Base-by-base conservation (phyloP, 1,140 invertebrate species). In the Saccostrea glomerata region DNA sequence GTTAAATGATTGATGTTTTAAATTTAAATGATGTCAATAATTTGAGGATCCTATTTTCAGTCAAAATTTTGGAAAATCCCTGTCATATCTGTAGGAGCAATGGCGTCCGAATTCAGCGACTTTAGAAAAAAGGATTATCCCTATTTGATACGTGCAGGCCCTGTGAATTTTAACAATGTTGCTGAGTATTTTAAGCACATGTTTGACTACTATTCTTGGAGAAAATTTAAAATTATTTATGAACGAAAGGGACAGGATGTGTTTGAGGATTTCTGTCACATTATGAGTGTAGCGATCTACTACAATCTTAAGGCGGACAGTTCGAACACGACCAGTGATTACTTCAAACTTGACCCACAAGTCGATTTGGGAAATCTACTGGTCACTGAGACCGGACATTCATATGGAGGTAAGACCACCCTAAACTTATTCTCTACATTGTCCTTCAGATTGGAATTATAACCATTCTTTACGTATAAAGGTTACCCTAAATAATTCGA, bases 21-120 rank as follows among this genome's bases (percentile, higher is more conserved):
- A 47, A 47, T 47, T 36, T 36, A 36, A 36, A 36, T 36, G 30
- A 36, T 47, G 47, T 47, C 9, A 47, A 47, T 47, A 47, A 47
- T 47, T 9, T 47, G 5, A 47, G 47, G 47, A 47, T 47, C 47
- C 47, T 47, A 36, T 82, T 97, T 5, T 96, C 97, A 23, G 86
- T 97, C 20, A 96, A 96, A 97, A 23, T 96, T 96, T 47, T 99
- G 98, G 98, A 92, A 97, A 9, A 97, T 98, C 23, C 98, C 98
- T 0, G 96, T 98, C 0, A 93, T 99, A 9, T 98, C 98, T 0
- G 97, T 97, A 0, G 97, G 97, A 0, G 98, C 97, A 0, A 97
- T 97, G 93, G 97, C 97, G 0, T 96, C 97, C 85, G 97, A 97
- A 77, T 98, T 98, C 94, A 96, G 73, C 15, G 40, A 56, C 0